Base-by-base conservation (phyloP, 2,113 vertebrate genomes). In the Gracilinanus agilis region DNA sequence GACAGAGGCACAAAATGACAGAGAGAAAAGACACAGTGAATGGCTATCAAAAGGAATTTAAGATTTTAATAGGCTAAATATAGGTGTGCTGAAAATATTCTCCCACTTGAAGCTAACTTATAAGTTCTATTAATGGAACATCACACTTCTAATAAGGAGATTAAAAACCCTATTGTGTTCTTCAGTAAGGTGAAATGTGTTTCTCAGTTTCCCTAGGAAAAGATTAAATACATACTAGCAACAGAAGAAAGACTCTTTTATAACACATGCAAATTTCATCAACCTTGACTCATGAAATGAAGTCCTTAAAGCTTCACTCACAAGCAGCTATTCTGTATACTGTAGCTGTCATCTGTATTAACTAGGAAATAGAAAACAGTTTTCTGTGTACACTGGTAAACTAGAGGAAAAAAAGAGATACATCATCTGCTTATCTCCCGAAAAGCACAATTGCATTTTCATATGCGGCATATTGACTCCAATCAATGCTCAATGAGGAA, bases 271-370 rank as follows among this genome's bases (percentile, higher is more conserved):
- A 88, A 88, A 88, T 44, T 88, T 88, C 83, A 88, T 44, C 83
- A 88, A n/a, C 34, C 83, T 88, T 88, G 34, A 88, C 49, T 90
- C 89, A 90, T 90, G 83, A 96, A 95, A 89, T 89, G 90, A 49
- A n/a, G 19, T 89, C 67, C 27, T 40, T 55, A 1, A 27, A 40
- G 0, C 44, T 55, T 93, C 83, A 54, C 54, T 92, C 53, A 90
- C 25, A 90, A 93, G 88, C 55, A n/a, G 24, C 29, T 23, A n/a
- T 16, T 53, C 1, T 44, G 44, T 88, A 44, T 88, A 88, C 0
- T 90, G 0, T 58, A 25, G 25, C 9, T 67, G 91, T 54, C 92
- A 55, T 67, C 25, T 29, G 21, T 49, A 75, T 44, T 91, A 90
- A 23, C 91, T 90, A 3, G 53, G 40, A 95, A 92, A 44, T 53